Base-by-base conservation (phyloP, 2,113 vertebrate species). In the Equus quagga region DNA sequence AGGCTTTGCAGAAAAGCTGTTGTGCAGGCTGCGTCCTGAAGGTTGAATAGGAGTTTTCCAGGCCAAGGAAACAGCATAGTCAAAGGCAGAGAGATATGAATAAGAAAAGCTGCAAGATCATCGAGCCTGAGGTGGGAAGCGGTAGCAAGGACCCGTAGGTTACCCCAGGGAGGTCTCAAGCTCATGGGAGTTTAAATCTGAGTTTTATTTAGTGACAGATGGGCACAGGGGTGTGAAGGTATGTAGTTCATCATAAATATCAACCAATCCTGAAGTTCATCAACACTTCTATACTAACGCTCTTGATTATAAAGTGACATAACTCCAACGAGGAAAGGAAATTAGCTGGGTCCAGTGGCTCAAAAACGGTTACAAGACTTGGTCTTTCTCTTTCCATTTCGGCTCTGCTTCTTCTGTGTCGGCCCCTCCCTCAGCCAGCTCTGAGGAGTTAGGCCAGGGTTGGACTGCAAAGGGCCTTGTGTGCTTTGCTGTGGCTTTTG, bases 201-300 rank as follows among this genome's bases (percentile, higher is more conserved):
- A 56, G 65, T 70, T 65, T 58, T 51, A 31, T 17, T 80, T 58
- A 21, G n/a, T 49, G 13, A 19, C 79, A 79, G 15, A n/a, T 21
- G 64, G 41, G 49, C n/a, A 1, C 44, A 33, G 26, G 51, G 26
- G 1, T 69, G 3, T 72, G 46, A 89, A 56, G 62, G 15, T 23
- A 1, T 46, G 8, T 75, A 62, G 44, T 12, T 64, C 44, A 2
- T 75, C 8, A 8, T 7, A 64, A 76, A 18, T 75, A 26, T 11
- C 19, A 3, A 49, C 44, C n/a, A 24, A 14, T 44, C 36, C 24
- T 73, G n/a, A 79, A 79, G 70, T 41, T 60, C 67, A 18, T 72
- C 58, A 28, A 0, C 15, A 31, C 51, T 33, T 58, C 41, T 2
- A 1, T 21, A 4, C 26, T 12, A 14, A n/a, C 15, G 9, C n/a